Evolutionary conservation across 2,888 invertebrate genomes (phyloP), one percentile per base, ranked within the genome.

Genomic region (Sarcophaga rosellei): DNA sequence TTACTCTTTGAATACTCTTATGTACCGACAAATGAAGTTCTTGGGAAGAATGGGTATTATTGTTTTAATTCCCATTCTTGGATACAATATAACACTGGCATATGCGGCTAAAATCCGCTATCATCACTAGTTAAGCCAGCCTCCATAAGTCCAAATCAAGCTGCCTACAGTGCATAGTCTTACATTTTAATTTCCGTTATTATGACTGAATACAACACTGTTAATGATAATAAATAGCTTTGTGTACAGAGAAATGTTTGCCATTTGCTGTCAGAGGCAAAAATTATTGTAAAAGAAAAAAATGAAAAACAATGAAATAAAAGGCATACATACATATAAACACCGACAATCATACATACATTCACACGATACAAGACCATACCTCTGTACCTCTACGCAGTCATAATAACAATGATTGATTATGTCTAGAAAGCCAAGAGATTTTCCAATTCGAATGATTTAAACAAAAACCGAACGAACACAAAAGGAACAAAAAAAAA

Each of bases 391-490:
- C 2, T 10, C 35, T 35, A 35, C 35, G 35, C 35, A 35, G 8
- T 35, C 35, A 76, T 57, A 20, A 73, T 63, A 63, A 66, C 57
- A 68, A 59, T 66, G 44, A 25, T 59, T 44, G 44, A 68, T 68
- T 68, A 12, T 12, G 12, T 15, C 44, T 45, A 45, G 21, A 35
- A 65, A 20, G 23, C 35, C 25, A 17, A 21, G n/a, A 12, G 11
- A 47, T 20, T 68, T 45, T 45, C 20, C 44, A 68, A 68, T 5
- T 20, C 12, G 12, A 11, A 68, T 12, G 21, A 21, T 15, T 53
- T 15, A 35, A 35, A 6, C 44, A 63, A 20, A 63, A 10, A 35
- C 8, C 35, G 8, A 35, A 35, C 35, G 17, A 17, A 15, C 23
- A 53, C 25, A 23, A 21, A n/a, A n/a, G 57, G 35, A n/a, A 20